These are phyloP conservation scores for Dolichopus griseipennis DNA, from an alignment of 2,888 invertebrate species.

Conservation along the genomic window DNA sequence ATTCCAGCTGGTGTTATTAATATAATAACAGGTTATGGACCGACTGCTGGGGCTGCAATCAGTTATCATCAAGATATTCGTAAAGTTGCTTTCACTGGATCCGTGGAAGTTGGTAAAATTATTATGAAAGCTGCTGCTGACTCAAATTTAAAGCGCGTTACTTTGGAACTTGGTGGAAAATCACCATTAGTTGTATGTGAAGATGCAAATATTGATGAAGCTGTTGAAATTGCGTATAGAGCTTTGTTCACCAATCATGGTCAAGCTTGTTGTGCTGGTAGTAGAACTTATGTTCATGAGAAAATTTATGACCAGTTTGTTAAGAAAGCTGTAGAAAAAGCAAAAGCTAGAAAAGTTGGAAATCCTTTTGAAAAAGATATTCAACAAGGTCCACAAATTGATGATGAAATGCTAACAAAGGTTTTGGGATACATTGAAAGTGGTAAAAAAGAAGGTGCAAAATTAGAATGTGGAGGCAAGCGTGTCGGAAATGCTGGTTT, in stretches of 20 bases:
- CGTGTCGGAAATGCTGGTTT: slow-evolving; percentile 60
- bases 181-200: slow-evolving; percentile 77
- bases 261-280: slow-evolving; percentile 76
- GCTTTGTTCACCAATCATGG: slow-evolving; percentile 69
- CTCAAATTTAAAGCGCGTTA: slow-evolving; percentile 71
- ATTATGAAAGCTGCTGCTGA: slow-evolving; percentile 56
- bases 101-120: slow-evolving; percentile 48
- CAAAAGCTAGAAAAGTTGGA: slow-evolving; percentile 64
- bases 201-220: slow-evolving; percentile 62
- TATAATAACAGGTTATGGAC: slow-evolving; percentile 63
- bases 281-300: slow-evolving; percentile 80
- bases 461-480: slow-evolving; percentile 64
- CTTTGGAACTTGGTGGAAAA: slow-evolving; percentile 82
- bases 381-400: slow-evolving; percentile 78
- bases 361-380: slow-evolving; percentile 63
- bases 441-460: slow-evolving; percentile 73
- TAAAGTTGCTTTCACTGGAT: slow-evolving; percentile 74
- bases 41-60: slow-evolving; percentile 65
- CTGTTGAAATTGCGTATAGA: slow-evolving; percentile 54
- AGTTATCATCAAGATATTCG: slow-evolving; percentile 58
- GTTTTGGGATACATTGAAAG: slow-evolving; percentile 64
- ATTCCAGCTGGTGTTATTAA: slow-evolving; percentile 74
- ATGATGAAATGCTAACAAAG: slow-evolving; percentile 64
- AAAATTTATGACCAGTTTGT: slow-evolving; percentile 82
- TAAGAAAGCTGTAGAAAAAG: slow-evolving; percentile 58